These are phyloP conservation scores for Paramormyrops kingsleyae DNA, from an alignment of 2,113 vertebrate genomes.

Conservation along the genomic window DNA sequence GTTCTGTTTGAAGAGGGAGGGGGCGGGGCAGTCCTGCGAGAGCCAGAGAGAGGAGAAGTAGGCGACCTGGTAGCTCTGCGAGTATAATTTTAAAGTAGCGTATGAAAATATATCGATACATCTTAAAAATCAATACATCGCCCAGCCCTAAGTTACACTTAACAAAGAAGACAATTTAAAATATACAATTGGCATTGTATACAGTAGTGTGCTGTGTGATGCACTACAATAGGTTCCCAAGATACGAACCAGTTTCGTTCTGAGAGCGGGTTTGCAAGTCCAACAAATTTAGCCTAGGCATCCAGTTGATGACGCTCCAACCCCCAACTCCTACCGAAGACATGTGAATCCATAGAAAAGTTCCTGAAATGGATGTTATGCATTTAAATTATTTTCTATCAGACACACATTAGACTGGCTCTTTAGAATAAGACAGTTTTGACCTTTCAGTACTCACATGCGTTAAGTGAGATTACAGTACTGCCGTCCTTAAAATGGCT, in stretches of 20 bases:
- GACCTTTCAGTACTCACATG: neutral
- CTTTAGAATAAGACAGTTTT: neutral
- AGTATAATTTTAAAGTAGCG: no score
- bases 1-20: no score
- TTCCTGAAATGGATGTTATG: neutral
- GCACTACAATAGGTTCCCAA: neutral
- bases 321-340: no score
- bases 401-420: neutral
- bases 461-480: neutral
- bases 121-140: no score
- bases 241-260: neutral
- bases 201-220: neutral
- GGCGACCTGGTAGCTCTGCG: no score
- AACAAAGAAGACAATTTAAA: neutral
- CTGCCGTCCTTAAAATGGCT: neutral
- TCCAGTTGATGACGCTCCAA: no score
- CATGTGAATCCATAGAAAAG: neutral
- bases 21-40: no score
- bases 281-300: no score
- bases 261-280: neutral
- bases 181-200: neutral
- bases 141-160: neutral
- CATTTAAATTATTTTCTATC: constrained; percentile 1
- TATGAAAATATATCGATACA: no score
- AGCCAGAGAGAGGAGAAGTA: no score